Evolutionary conservation across 2,113 vertebrate species (phyloP), one percentile per base, ranked within the genome.

Genomic region (Tachuris rubrigastra): DNA sequence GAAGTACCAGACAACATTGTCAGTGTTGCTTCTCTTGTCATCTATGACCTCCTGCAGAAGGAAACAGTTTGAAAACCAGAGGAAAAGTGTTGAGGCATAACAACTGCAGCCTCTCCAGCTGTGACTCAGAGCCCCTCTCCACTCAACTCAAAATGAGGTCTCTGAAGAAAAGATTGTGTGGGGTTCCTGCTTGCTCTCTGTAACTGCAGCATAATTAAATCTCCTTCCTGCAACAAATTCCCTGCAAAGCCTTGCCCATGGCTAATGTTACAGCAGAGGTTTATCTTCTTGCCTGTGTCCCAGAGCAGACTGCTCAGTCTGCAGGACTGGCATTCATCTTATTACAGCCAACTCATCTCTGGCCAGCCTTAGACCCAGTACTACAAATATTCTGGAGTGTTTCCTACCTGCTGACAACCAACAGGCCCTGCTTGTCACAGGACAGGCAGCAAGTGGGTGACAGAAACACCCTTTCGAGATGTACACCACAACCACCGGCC

Each of bases 61-160:
- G 22, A 8, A 81, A 35, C 24, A 58, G 3, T 59, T 49, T 92
- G 73, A 62, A 58, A 78, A 28, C 25, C 28, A 41, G 81, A 53
- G 39, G 56, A 22, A 14, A 74, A 33, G 33, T 87, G 25, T 73
- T 75, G 16, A 28, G 30, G 24, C 24, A 4, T 30, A 44, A 8
- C 27, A 23, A 11, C 66, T 37, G 35, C 80, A 37, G 67, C 17
- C 27, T 69, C 42, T n/a, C 24, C 12, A 11, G 56, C 37, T 31
- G 24, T 78, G 84, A 87, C 72, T 95, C 76, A 87, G 60, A 85
- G 71, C 44, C 25, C 85, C 35, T n/a, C 37, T 78, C 49, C 69
- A 46, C 20, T 16, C 49, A 60, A 10, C 52, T 49, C 2, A 7
- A 55, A 80, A 59, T 24, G 23, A 46, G n/a, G 39, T 28, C 56